These are phyloP conservation scores for Synergus japonicus DNA, from an alignment of 2,888 invertebrate species.

Conservation along the genomic window DNA sequence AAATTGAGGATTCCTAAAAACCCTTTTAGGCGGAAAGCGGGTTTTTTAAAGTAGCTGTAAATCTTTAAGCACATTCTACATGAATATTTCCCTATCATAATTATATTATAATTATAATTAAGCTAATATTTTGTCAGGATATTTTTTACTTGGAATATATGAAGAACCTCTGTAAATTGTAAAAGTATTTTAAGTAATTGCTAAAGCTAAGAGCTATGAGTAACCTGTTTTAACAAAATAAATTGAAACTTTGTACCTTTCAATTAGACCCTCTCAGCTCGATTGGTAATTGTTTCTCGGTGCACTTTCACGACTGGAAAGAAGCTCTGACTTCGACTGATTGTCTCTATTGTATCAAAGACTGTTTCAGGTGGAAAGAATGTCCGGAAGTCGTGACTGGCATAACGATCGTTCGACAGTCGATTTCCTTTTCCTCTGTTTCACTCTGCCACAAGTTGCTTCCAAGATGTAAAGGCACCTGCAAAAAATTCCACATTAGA, in stretches of 20 bases:
- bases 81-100: no score
- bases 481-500: neutral
- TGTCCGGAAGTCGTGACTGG: constrained; percentile 73
- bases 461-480: neutral
- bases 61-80: no score
- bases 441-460: constrained; percentile 41
- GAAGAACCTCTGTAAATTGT: no score
- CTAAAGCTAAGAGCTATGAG: no score
- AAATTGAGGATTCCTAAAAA: neutral
- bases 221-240: constrained; percentile 23
- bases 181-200: no score
- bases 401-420: constrained; percentile 69
- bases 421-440: constrained; percentile 69
- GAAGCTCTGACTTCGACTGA: constrained; percentile 70
- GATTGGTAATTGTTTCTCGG: constrained; percentile 51
- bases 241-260: constrained; percentile 50
- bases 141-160: no score
- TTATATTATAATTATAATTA: no score
- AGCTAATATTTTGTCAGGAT: no score
- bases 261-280: constrained; percentile 40
- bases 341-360: constrained; percentile 69
- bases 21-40: neutral
- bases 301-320: constrained; percentile 66
- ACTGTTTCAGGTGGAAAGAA: constrained; percentile 75
- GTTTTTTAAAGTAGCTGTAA: no score